Base-by-base conservation (phyloP, 2,797 vertebrate genomes). In the Helarctos malayanus region DNA sequence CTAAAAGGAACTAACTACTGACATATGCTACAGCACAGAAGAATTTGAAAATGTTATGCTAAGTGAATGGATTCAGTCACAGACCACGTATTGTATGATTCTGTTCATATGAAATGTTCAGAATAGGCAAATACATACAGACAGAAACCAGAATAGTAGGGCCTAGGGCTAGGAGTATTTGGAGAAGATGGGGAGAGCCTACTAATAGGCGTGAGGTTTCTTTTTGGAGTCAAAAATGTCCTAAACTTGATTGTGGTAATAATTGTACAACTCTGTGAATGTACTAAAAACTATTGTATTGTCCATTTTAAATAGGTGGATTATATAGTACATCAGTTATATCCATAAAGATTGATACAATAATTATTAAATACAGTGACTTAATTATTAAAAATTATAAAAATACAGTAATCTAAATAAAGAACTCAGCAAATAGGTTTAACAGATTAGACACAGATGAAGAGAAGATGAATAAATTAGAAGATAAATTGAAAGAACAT, bases 401-500 rank as follows among this genome's bases (percentile, higher is more conserved):
- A 94, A 96, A 80, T 57, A 52, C 7, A 85, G 11, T 57, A 76
- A 57, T 61, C 84, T 29, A 90, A 73, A 52, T 79, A 76, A 87
- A 94, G 29, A 90, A 73, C 54, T 81, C 35, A 8, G 15, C 45
- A 81, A 81, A 35, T 79, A 3, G 76, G 8, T 87, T 76, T 90
- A 49, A 81, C 2, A 69, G 16, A n/a, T 80, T 83, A 92, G 65
- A 88, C 5, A 61, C 41, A 94, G 32, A 35, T 35, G 59, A 93
- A 88, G 32, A 91, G 25, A 94, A 29, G 10, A 85, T 90, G 65
- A 84, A 59, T 68, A 86, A 71, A 73, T 57, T 89, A 86, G 79
- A 95, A 91, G 4, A 54, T 81, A 81, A 65, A 54, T 49, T 5
- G 76, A 87, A 87, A 81, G 73, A 93, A 94, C 75, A 91, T 68